A percentile compares a stretch with the other conserved stretches of the same genome.
Evolutionary conservation across 2,113 vertebrate species (phyloP).

Genomic region (Dascyllus trimaculatus): DNA sequence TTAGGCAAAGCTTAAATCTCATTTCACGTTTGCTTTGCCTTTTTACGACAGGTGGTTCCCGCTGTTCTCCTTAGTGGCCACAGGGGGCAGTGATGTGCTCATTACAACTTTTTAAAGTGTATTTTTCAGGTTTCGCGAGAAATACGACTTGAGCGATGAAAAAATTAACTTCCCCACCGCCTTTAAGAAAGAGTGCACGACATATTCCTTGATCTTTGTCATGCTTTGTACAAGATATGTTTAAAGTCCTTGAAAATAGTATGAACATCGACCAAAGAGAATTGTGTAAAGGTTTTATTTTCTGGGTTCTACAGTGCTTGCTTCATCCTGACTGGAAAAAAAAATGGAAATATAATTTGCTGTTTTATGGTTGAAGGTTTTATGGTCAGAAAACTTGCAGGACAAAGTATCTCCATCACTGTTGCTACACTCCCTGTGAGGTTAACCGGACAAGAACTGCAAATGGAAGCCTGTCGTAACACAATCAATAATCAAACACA

Average conservation of each 20-base stretch:
- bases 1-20: no score
- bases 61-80: no score
- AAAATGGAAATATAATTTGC: no score
- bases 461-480: constrained; percentile 23
- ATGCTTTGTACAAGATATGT: background rate
- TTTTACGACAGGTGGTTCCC: no score
- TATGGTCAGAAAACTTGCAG: background rate
- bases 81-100: background rate
- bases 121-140: background rate
- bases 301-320: background rate
- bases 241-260: background rate
- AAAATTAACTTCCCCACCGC: background rate
- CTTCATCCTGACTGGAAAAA: background rate
- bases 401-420: background rate
- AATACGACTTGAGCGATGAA: no score
- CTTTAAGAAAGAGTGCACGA: background rate
- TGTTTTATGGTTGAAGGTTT: no score
- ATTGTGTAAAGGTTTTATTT: constrained; percentile 15
- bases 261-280: constrained; percentile 27
- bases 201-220: background rate
- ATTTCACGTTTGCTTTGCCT: no score
- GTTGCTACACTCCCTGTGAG: constrained; percentile 2
- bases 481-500: constrained; percentile 33
- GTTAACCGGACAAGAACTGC: background rate
- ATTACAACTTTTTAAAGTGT: fast-evolving